phyloP scores from a whole-genome alignment of 2,113 vertebrate species.

The Rhizomys pruinosus region DNA sequence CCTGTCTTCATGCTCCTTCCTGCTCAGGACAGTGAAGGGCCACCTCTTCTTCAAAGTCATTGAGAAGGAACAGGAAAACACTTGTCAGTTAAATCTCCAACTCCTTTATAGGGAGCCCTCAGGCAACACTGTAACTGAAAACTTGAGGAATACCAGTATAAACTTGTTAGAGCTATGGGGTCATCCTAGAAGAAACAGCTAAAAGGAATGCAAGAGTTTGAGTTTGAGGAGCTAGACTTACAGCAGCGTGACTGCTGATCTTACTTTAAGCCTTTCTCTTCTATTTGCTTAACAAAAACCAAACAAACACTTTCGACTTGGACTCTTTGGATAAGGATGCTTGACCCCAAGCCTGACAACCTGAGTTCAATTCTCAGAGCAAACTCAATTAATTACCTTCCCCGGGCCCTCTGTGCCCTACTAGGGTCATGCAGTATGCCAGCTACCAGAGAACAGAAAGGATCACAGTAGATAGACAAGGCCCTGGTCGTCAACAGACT shows the following conservation, averaged over 20 bases:
- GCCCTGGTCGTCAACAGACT: neutral
- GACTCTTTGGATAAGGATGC: too few relatives aligned
- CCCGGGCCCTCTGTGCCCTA: neutral
- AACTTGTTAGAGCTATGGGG: too few relatives aligned
- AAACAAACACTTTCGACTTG: neutral
- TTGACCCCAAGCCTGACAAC: neutral
- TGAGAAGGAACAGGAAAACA: too few relatives aligned
- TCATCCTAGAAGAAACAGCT: too few relatives aligned
- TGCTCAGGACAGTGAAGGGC: too few relatives aligned
- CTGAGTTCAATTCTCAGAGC: neutral
- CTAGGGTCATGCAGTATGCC: neutral
- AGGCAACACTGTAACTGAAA: too few relatives aligned
- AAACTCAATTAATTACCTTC: neutral
- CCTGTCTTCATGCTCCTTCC: too few relatives aligned
- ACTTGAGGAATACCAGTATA: too few relatives aligned
- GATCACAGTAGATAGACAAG: neutral
- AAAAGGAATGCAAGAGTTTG: too few relatives aligned
- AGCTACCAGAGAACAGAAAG: neutral
- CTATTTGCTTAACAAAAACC: neutral
- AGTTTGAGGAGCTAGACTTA: neutral
- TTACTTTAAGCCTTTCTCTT: neutral
- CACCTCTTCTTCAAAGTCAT: too few relatives aligned
- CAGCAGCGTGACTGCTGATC: neutral
- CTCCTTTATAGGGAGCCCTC: too few relatives aligned
- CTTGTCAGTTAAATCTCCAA: too few relatives aligned